Base-by-base conservation (phyloP, 2,113 vertebrate genomes). In the Malurus melanocephalus region DNA sequence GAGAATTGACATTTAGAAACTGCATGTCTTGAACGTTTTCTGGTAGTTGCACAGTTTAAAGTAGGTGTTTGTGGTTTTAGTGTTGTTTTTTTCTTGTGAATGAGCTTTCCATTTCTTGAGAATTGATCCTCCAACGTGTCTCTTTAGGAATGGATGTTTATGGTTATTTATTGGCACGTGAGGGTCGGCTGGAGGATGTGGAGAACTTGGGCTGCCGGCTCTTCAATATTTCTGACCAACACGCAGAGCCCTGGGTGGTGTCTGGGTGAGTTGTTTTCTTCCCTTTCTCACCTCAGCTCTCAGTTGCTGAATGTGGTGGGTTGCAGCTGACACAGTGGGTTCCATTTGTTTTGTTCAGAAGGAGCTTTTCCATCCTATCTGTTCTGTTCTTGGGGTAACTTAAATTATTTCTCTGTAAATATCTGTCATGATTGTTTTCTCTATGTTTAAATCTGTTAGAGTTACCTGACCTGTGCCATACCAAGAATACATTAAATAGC, bases 181-280 rank as follows among this genome's bases (percentile, higher is more conserved):
- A 99, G 88, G 99, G 99, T 40, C 98, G 99, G 38, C 94, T 99
- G 27, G 99, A 99, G 82, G 99, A 99, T 23, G 99, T 99, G n/a
- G 99, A 99, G 88, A 99, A 99, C 87, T 97, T 99, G 20, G 99
- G 99, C 88, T 99, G 99, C 77, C 97, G 99, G 28, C 97, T 99
- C 55, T 99, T 99, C 96, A 99, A 99, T 88, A 99, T 99, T 75
- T 99, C 99, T 20, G 99, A 99, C 88, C 99, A 99, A 40, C 99
- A 99, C 4, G 99, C 99, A 3, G 99, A 99, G 57, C 99, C 99
- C 38, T 99, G 99, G 99, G 99, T 99, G 61, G 99, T 99, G 11
- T 99, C 99, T 6, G 99, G 99, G 99, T 99, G 94, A 96, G 96
- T 81, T 69, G 69, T 30, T 46, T 56, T 18, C n/a, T 52, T 48